A percentile compares a stretch with the other conserved stretches of the same genome.
These are phyloP conservation scores for Lithosia quadra DNA, from an alignment of 2,888 invertebrate genomes.

Conservation along the genomic window DNA sequence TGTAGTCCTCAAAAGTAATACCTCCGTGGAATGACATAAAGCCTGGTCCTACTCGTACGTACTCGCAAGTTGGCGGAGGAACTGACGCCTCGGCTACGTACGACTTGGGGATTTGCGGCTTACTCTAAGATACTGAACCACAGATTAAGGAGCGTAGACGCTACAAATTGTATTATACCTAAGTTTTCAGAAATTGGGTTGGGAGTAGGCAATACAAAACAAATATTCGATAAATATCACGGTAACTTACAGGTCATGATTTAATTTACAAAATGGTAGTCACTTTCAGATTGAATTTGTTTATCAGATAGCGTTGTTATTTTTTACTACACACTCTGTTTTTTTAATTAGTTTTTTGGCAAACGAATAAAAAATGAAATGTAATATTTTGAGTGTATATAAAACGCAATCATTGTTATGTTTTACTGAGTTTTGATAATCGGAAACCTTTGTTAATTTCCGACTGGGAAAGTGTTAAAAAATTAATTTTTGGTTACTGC, in stretches of 20 bases:
- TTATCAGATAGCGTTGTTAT: neutral
- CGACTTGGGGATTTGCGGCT: slow-evolving; percentile 47
- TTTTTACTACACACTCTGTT: neutral
- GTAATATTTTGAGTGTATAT: neutral
- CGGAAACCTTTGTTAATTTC: too few relatives aligned
- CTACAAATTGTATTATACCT: neutral
- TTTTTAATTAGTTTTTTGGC: neutral
- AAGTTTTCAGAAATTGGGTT: neutral
- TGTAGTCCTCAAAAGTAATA: slow-evolving; percentile 44
- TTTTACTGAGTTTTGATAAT: too few relatives aligned
- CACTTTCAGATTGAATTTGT: neutral
- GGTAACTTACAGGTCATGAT: too few relatives aligned
- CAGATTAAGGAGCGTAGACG: slow-evolving; percentile 34
- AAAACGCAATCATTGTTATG: neutral
- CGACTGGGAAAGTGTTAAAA: too few relatives aligned
- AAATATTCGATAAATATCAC: too few relatives aligned
- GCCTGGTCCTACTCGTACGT: slow-evolving; percentile 34
- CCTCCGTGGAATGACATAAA: slow-evolving; percentile 39
- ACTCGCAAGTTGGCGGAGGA: slow-evolving; percentile 33
- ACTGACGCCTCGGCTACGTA: slow-evolving; percentile 43
- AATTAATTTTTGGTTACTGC: too few relatives aligned
- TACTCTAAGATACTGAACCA: slow-evolving; percentile 35
- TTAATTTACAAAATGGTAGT: too few relatives aligned
- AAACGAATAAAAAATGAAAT: neutral
- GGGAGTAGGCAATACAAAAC: too few relatives aligned